A percentile compares a stretch with the other conserved stretches of the same genome.
Conservation (phyloP, 2,888 invertebrate species). For the Leucozona laternaria region DNA sequence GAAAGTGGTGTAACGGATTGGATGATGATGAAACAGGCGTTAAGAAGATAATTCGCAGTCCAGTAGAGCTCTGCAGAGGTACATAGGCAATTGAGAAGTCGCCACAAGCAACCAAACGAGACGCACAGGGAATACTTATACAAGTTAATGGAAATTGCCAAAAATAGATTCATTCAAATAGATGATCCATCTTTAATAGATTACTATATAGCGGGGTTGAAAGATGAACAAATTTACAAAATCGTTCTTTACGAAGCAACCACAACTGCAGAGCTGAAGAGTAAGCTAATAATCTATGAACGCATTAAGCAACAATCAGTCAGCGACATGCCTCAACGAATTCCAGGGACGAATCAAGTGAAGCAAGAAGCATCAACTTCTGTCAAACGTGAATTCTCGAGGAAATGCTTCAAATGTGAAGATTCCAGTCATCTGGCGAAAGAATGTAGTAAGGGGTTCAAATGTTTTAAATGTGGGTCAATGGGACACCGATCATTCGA, state of each 20-base stretch:
- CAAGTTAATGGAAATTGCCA: slow-evolving; percentile 49
- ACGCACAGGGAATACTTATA: slow-evolving; percentile 45
- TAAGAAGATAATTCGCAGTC: too few species aligned
- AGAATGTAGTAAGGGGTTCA: background rate
- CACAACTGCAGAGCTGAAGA: slow-evolving; percentile 45
- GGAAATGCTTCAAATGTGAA: background rate
- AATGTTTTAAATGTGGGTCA: background rate
- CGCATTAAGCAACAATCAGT: slow-evolving; percentile 44
- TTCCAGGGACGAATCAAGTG: background rate
- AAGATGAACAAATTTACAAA: slow-evolving; percentile 53
- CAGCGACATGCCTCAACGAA: background rate
- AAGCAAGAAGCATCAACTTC: slow-evolving; percentile 16
- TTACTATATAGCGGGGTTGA: slow-evolving; percentile 58
- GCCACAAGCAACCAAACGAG: background rate
- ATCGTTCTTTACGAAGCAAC: slow-evolving; percentile 54
- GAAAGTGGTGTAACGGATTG: too few species aligned
- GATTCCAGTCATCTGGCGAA: background rate
- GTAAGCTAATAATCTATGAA: slow-evolving; percentile 50
- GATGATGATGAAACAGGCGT: too few species aligned
- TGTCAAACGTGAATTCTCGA: background rate
- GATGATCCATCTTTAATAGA: slow-evolving; percentile 55
- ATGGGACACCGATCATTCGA: background rate
- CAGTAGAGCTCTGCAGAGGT: too few species aligned
- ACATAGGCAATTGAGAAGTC: too few species aligned
- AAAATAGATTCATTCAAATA: slow-evolving; percentile 35